phyloP scores from a whole-genome alignment of 2,888 invertebrate species.

The Erebia aethiops region DNA sequence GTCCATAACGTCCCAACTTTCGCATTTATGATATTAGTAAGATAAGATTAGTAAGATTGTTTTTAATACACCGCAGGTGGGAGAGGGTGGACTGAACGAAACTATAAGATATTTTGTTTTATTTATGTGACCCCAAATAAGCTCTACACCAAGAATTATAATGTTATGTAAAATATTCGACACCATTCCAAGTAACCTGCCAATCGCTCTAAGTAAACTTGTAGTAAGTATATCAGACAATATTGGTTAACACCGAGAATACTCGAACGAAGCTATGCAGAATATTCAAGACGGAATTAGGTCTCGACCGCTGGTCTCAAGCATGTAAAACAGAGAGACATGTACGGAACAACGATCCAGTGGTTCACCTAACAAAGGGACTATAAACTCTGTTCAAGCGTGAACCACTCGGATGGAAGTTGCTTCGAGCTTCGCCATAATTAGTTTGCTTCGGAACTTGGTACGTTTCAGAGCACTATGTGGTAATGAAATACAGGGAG shows the following conservation, averaged over 20 bases:
- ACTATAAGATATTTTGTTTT: too few species aligned
- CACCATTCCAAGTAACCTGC: not conserved
- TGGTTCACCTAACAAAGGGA: constrained; percentile 9
- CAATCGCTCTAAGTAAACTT: not conserved
- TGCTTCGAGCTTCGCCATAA: constrained; percentile 6
- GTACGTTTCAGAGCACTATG: not conserved
- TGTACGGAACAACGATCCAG: constrained; percentile 4
- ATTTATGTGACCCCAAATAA: too few species aligned
- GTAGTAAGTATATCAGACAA: not conserved
- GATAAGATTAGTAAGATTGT: too few species aligned
- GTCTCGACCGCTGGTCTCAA: constrained; percentile 5
- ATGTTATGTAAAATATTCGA: not conserved
- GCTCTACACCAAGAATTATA: not conserved
- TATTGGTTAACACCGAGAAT: not conserved
- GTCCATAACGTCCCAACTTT: too few species aligned
- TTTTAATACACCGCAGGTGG: too few species aligned
- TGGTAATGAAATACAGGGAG: too few species aligned
- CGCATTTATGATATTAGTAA: too few species aligned
- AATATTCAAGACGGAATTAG: constrained; percentile 1
- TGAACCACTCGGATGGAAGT: constrained; percentile 22
- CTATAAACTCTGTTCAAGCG: constrained; percentile 27
- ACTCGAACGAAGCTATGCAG: not conserved
- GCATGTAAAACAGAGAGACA: constrained; percentile 2
- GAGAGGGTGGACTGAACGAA: too few species aligned
- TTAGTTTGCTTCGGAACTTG: constrained; percentile 18